Evolutionary conservation across 1,140 invertebrate species (phyloP).

Genomic region (Scylla paramamosain): DNA sequence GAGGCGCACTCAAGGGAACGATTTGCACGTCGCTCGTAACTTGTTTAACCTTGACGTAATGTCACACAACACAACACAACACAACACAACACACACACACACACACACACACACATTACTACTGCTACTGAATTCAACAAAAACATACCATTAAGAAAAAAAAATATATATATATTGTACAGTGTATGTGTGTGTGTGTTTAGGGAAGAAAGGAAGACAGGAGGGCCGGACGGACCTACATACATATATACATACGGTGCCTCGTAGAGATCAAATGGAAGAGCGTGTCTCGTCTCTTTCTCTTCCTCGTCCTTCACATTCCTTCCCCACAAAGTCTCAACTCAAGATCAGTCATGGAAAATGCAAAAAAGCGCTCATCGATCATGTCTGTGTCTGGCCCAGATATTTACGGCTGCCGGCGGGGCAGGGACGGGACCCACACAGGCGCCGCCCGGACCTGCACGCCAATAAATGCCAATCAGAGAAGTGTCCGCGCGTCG

Average conservation of each 20-base stretch:
- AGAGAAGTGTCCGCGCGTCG: background rate
- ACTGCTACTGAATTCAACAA: too few species aligned
- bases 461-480: conserved; percentile 11
- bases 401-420: conserved; percentile 2
- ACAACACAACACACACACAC: conserved; percentile 34
- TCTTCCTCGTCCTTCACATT: conserved; percentile 17
- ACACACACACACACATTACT: background rate
- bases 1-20: conserved; percentile 29
- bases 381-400: background rate
- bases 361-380: background rate
- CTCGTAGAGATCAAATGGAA: too few species aligned
- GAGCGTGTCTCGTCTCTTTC: background rate
- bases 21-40: conserved; percentile 36
- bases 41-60: conserved; percentile 36
- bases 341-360: conserved; percentile 1
- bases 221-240: background rate
- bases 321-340: background rate
- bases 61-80: background rate
- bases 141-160: too few species aligned
- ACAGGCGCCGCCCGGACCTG: too few species aligned
- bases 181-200: too few species aligned
- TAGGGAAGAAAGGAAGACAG: too few species aligned
- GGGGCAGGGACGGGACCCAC: background rate
- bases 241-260: too few species aligned
- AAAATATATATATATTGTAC: too few species aligned